A percentile compares a stretch with the other conserved stretches of the same genome.
phyloP scores from a whole-genome alignment of 2,888 invertebrate species.

The Melanophora roralis region DNA sequence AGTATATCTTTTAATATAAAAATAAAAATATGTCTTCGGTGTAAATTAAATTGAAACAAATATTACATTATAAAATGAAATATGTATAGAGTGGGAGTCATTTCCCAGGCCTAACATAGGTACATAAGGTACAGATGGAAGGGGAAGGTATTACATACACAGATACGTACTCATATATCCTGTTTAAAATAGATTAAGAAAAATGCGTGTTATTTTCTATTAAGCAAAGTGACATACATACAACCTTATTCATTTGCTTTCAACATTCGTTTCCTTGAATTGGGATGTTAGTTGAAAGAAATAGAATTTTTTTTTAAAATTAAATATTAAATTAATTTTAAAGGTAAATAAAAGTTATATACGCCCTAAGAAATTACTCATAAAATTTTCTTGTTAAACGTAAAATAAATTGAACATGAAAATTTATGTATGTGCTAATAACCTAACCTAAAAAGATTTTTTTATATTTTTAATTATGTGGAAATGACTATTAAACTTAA shows the following conservation, averaged over 20 bases:
- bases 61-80: slow-evolving; percentile 38
- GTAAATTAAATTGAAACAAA: slow-evolving; percentile 55
- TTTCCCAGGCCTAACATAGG: neutral
- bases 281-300: neutral
- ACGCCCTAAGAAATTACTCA: neutral
- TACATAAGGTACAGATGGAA: neutral
- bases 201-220: slow-evolving; percentile 42
- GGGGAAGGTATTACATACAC: neutral
- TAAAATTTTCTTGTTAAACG: neutral
- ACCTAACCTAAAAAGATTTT: no score
- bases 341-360: neutral
- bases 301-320: neutral
- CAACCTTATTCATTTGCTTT: neutral
- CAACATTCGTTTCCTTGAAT: neutral
- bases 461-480: no score
- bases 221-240: slow-evolving; percentile 13
- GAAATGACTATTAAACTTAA: no score
- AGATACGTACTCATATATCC: neutral
- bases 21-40: slow-evolving; percentile 16
- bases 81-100: neutral
- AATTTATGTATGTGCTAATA: no score
- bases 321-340: slow-evolving; percentile 18
- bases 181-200: slow-evolving; percentile 48
- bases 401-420: neutral
- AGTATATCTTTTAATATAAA: neutral